phyloP scores from a whole-genome alignment of 2,797 vertebrate species.

The Taeniopygia guttata region DNA sequence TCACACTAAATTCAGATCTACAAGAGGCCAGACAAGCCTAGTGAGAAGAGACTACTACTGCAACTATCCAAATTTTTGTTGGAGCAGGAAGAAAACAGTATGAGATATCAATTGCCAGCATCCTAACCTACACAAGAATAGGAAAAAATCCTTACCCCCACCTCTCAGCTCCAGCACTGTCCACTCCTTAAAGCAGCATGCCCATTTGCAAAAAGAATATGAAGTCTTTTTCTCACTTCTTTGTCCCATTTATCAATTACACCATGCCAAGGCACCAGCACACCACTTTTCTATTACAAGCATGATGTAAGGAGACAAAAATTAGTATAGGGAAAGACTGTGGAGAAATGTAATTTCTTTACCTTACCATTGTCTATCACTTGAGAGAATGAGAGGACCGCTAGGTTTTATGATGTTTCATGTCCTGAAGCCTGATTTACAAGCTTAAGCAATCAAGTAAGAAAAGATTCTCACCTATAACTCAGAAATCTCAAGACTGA shows the following conservation, averaged over 20 bases:
- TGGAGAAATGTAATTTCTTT: background rate
- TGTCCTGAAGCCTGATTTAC: background rate
- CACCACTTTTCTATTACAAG: background rate
- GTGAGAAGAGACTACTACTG: background rate
- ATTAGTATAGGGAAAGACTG: background rate
- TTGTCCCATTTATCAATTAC: background rate
- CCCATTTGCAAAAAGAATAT: background rate
- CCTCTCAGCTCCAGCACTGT: background rate
- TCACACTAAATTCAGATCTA: background rate
- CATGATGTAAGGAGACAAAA: background rate
- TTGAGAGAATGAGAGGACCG: background rate
- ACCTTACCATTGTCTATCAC: background rate
- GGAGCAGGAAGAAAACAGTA: background rate
- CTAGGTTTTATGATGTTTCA: background rate
- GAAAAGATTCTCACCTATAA: background rate
- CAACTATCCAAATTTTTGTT: background rate
- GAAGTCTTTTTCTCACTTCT: background rate
- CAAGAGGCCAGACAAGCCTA: background rate
- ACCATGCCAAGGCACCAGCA: background rate
- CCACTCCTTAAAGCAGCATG: background rate
- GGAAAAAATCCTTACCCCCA: background rate
- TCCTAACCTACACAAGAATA: background rate
- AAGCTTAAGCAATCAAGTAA: background rate
- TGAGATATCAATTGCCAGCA: background rate
- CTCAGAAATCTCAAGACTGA: background rate